Conservation (phyloP, 2,113 vertebrate species). For the Pionites leucogaster region DNA sequence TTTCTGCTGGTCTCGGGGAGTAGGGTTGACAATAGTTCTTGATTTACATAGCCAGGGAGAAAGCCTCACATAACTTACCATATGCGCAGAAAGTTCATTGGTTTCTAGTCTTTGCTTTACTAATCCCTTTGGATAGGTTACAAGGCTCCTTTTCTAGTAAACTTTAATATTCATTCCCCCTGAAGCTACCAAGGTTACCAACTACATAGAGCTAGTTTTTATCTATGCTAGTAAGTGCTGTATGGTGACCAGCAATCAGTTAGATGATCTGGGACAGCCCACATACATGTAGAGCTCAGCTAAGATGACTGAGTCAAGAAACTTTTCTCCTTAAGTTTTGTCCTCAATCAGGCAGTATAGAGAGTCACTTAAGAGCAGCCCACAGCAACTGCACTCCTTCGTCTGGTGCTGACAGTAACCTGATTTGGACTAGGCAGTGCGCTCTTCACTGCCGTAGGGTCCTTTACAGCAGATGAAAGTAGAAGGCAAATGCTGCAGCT, state of each 20-base stretch:
- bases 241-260: background rate
- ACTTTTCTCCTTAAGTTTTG: background rate
- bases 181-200: background rate
- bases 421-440: accelerated
- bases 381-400: background rate
- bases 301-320: background rate
- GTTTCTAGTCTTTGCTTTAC: background rate
- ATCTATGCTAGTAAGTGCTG: background rate
- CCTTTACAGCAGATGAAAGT: background rate
- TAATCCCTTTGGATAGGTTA: background rate
- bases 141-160: background rate
- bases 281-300: background rate
- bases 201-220: background rate
- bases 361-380: background rate
- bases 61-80: background rate
- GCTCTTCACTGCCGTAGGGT: background rate
- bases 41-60: background rate
- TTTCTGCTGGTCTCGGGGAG: background rate
- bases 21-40: background rate
- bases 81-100: background rate
- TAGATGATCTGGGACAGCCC: background rate
- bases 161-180: background rate
- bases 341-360: background rate
- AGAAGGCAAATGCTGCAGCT: background rate
- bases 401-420: background rate